Percentiles rank a stretch among this genome's conserved stretches.
These are phyloP conservation scores for Bergia sp. DNA, from an alignment of 92 coral and sea anemone genomes.

Conservation along the genomic window DNA sequence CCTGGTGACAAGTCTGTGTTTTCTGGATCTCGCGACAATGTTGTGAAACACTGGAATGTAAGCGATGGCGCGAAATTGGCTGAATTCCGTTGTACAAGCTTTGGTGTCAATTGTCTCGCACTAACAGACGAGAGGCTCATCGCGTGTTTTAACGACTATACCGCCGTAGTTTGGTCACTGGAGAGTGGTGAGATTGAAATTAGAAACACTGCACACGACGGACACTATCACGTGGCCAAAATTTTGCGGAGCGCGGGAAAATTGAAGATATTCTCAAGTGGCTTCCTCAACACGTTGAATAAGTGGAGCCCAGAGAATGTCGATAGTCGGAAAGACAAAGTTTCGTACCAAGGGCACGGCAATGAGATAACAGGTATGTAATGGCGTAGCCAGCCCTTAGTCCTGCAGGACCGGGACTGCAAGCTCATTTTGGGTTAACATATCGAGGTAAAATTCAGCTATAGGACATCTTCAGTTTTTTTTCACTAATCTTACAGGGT, in stretches of 20 bases:
- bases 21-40: constrained; percentile 61
- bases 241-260: constrained; percentile 31
- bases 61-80: constrained; percentile 16
- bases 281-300: constrained; percentile 50
- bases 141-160: constrained; percentile 55
- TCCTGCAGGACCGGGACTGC: too few species aligned
- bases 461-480: too few species aligned
- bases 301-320: constrained; percentile 43
- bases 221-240: constrained; percentile 57
- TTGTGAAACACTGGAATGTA: constrained; percentile 32
- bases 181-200: constrained; percentile 31
- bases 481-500: too few species aligned
- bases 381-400: too few species aligned
- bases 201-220: constrained; percentile 46
- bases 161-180: constrained; percentile 53
- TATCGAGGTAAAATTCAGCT: too few species aligned
- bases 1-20: constrained; percentile 46
- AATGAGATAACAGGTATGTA: constrained; percentile 24
- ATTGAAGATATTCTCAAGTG: constrained; percentile 47
- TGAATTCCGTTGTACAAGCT: constrained; percentile 44
- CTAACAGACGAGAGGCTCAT: constrained; percentile 35
- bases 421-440: too few species aligned
- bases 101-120: constrained; percentile 50
- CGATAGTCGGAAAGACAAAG: background rate
- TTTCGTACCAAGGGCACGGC: background rate